Base-by-base conservation (phyloP, 2,797 vertebrate genomes). In the Chiroxiphia lanceolata region DNA sequence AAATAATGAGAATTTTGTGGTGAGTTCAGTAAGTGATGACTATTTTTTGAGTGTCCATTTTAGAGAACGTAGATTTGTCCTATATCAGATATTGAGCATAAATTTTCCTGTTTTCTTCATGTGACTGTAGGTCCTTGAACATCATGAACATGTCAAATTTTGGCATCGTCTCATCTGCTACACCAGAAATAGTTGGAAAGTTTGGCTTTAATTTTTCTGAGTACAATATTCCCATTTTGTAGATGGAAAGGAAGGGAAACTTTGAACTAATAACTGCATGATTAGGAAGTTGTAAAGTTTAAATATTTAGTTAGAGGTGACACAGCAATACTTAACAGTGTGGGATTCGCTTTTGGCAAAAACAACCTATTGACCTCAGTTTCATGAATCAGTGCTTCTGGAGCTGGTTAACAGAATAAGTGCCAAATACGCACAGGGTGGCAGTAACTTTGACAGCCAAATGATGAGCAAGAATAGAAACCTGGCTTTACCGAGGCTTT, bases 321-420 rank as follows among this genome's bases (percentile, higher is more conserved):
- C 90, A 70, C 65, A 69, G 68, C 79, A 54, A 42, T 70, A 33
- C 42, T 82, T 68, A 60, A 51, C 57, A 91, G 56, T 2, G 2
- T 69, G 44, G 82, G 72, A 81, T 78, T 80, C 10, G 0, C 68
- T 89, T 89, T 87, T 96, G 83, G 93, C 81, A 89, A 84, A 95
- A 96, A 68, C 79, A 93, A 67, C 63, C 67, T 54, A 38, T 91
- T 85, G 84, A 80, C 81, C 84, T 84, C 34, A 84, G 33, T 77
- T 87, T 80, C 17, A 51, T 67, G 90, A 91, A 60, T 88, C 78
- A 56, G 56, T 88, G 74, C 72, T 95, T 86, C 72, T 84, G 84
- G 67, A 89, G 64, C 38, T 44, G 82, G n/a, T 71, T 84, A 76
- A 67, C 70, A 72, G 70, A 83, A 8, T 26, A 19, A 44, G 59